Evolutionary conservation across 2,113 vertebrate genomes (phyloP).

Genomic region (Marmota monax): DNA sequence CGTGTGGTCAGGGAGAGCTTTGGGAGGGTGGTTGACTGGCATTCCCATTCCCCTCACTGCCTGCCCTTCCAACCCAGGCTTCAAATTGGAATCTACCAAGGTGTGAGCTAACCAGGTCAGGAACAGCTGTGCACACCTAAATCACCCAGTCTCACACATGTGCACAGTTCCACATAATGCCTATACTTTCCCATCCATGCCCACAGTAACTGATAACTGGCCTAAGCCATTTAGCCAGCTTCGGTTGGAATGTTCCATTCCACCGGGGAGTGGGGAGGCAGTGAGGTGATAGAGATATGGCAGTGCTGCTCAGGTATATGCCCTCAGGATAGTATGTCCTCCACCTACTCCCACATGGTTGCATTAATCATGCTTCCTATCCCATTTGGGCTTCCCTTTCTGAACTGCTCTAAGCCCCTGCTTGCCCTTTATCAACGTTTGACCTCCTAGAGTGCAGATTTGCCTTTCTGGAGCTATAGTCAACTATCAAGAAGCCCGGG

Average conservation of each 20-base stretch:
- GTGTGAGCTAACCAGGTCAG: neutral
- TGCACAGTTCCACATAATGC: neutral
- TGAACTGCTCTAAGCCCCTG: neutral
- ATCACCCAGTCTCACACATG: neutral
- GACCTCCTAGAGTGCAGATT: neutral
- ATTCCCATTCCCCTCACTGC: neutral
- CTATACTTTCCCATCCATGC: no score
- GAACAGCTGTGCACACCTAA: neutral
- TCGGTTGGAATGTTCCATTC: conserved; percentile 61
- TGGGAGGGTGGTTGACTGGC: accelerated
- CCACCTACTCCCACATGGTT: accelerated
- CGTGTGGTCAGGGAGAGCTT: neutral
- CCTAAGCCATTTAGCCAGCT: neutral
- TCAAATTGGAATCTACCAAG: neutral
- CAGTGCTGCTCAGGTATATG: neutral
- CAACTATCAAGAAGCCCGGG: neutral
- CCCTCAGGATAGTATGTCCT: neutral
- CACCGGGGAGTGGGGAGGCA: neutral
- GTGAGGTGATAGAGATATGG: neutral
- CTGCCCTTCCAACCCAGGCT: neutral
- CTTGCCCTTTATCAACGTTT: neutral
- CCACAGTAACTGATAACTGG: neutral
- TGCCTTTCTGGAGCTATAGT: neutral
- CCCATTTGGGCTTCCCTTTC: neutral
- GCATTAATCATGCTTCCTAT: neutral